Evolutionary conservation across 2,888 invertebrate species (phyloP).

Genomic region (Calameuta pallipes): DNA sequence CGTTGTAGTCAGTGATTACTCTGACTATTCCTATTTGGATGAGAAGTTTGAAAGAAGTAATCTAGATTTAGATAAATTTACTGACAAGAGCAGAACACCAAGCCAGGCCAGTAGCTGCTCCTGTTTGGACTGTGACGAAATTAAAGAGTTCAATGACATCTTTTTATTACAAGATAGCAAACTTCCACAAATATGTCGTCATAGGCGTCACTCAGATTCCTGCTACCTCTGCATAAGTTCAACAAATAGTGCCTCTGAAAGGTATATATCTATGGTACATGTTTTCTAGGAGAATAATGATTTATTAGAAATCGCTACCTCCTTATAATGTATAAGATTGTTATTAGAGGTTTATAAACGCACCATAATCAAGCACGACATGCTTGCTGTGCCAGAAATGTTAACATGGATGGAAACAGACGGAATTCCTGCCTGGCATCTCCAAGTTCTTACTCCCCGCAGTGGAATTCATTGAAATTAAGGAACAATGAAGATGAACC

Average conservation of each 20-base stretch:
- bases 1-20: constrained; percentile 89
- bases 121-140: constrained; percentile 59
- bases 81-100: constrained; percentile 45
- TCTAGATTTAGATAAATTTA: constrained; percentile 55
- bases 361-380: background rate
- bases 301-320: background rate
- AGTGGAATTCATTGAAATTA: background rate
- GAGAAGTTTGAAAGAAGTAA: constrained; percentile 58
- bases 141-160: constrained; percentile 44
- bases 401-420: constrained; percentile 44
- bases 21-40: constrained; percentile 72
- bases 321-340: background rate
- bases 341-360: background rate
- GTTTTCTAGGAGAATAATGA: background rate
- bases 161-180: constrained; percentile 38
- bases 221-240: constrained; percentile 51
- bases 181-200: constrained; percentile 49
- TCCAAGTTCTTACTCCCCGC: constrained; percentile 40
- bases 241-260: constrained; percentile 28
- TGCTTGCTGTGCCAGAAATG: constrained; percentile 30
- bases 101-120: constrained; percentile 61
- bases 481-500: background rate
- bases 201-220: constrained; percentile 60
- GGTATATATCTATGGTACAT: constrained; percentile 7
- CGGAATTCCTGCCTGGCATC: constrained; percentile 58